Conservation (phyloP, 92 coral and sea anemone species). For the Porites evermanni region DNA sequence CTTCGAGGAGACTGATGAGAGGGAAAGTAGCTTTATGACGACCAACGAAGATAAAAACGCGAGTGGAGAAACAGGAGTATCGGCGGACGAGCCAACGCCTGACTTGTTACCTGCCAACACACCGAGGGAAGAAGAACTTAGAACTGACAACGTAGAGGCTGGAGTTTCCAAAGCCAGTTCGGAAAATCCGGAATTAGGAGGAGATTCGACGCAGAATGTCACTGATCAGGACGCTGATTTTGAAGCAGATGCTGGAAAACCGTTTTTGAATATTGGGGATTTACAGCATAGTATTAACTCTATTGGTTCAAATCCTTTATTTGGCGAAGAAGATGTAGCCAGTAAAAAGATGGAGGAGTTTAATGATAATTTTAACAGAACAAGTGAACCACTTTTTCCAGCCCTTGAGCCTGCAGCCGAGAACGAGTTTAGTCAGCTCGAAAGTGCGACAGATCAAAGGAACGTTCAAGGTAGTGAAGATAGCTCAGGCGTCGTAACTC, state of each 20-base stretch:
- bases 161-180: background rate
- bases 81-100: background rate
- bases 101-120: background rate
- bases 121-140: background rate
- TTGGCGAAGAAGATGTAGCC: background rate
- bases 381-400: background rate
- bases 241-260: background rate
- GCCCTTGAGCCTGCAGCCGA: background rate
- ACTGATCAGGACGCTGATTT: background rate
- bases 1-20: constrained; percentile 66
- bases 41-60: constrained; percentile 5
- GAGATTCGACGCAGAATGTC: background rate
- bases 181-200: background rate
- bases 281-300: background rate
- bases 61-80: constrained; percentile 1
- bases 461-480: background rate
- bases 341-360: background rate
- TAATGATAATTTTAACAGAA: background rate
- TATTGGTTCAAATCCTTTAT: constrained; percentile 3
- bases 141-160: background rate
- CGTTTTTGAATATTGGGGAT: constrained; percentile 2
- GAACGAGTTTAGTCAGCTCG: background rate
- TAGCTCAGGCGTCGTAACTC: background rate
- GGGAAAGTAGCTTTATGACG: constrained; percentile 62
- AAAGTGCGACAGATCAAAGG: background rate